Evolutionary conservation across 2,113 vertebrate genomes (phyloP).

Genomic region (Sterrhoptilus dennistouni): DNA sequence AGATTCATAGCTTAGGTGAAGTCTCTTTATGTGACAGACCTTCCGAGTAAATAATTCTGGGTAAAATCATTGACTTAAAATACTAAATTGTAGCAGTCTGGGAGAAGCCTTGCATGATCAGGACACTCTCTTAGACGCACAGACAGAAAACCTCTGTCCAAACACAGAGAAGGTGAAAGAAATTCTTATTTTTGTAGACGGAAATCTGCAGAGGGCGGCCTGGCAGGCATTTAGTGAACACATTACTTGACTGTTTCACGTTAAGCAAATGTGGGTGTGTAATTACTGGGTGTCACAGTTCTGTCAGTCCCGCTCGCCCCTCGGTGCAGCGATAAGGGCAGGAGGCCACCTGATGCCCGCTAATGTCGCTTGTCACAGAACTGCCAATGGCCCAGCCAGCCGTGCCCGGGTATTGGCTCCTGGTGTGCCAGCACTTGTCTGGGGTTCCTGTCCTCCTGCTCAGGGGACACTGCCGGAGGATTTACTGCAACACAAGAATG

Average conservation of each 20-base stretch:
- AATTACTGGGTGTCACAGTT: not conserved
- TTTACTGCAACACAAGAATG: not conserved
- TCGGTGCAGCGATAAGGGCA: not conserved
- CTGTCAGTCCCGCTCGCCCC: accelerated
- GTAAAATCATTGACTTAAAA: not conserved
- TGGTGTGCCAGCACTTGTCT: not conserved
- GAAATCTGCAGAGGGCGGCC: not conserved
- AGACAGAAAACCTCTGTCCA: not conserved
- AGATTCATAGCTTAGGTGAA: not conserved
- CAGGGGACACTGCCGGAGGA: accelerated
- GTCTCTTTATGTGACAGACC: not conserved
- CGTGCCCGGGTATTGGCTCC: not conserved
- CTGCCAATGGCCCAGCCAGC: not conserved
- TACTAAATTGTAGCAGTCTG: not conserved
- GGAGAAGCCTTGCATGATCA: accelerated
- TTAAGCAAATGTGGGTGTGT: not conserved
- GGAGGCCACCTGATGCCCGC: not conserved
- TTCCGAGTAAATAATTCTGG: not conserved
- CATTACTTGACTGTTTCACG: not conserved
- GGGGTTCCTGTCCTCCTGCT: not conserved
- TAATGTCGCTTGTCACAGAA: not conserved
- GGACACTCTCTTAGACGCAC: accelerated
- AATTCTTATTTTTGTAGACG: not conserved
- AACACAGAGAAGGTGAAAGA: not conserved
- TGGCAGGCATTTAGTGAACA: not conserved